Percentiles rank a stretch among this genome's conserved stretches.
phyloP scores from a whole-genome alignment of 2,113 vertebrate species.

The Montifringilla adamsi region DNA sequence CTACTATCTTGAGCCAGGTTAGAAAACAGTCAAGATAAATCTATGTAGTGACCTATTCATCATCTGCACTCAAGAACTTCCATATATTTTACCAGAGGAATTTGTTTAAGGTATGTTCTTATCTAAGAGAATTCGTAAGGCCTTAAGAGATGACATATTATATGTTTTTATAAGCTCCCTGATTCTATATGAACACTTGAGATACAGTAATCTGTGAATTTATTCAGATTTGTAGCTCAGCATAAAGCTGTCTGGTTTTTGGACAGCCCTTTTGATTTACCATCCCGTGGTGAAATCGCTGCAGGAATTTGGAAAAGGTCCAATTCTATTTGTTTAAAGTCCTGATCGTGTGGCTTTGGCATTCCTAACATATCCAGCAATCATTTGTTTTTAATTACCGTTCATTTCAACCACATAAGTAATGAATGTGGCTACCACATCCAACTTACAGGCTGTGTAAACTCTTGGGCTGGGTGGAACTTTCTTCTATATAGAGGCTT shows the following conservation, averaged over 20 bases:
- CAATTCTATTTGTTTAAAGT: slow-evolving; percentile 67
- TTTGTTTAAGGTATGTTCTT: slow-evolving; percentile 41
- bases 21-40: neutral
- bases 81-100: neutral
- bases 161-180: slow-evolving; percentile 16
- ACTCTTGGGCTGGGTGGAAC: slow-evolving; percentile 21
- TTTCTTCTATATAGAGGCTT: slow-evolving; percentile 19
- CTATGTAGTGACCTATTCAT: neutral
- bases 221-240: slow-evolving; percentile 25
- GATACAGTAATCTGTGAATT: slow-evolving; percentile 1
- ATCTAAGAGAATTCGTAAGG: slow-evolving; percentile 6
- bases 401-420: slow-evolving; percentile 67
- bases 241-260: slow-evolving; percentile 55
- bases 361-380: slow-evolving; percentile 51
- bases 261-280: slow-evolving; percentile 66
- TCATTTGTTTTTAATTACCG: slow-evolving; percentile 75
- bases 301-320: slow-evolving; percentile 60
- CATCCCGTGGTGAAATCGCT: slow-evolving; percentile 34
- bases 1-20: neutral
- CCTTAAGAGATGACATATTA: slow-evolving; percentile 9
- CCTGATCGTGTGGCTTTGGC: slow-evolving; percentile 63
- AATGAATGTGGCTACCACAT: slow-evolving; percentile 46
- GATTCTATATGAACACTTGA: neutral
- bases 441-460: slow-evolving; percentile 11
- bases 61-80: neutral